These are phyloP conservation scores for Melospiza melodia DNA, from an alignment of 2,113 vertebrate species.

Conservation along the genomic window DNA sequence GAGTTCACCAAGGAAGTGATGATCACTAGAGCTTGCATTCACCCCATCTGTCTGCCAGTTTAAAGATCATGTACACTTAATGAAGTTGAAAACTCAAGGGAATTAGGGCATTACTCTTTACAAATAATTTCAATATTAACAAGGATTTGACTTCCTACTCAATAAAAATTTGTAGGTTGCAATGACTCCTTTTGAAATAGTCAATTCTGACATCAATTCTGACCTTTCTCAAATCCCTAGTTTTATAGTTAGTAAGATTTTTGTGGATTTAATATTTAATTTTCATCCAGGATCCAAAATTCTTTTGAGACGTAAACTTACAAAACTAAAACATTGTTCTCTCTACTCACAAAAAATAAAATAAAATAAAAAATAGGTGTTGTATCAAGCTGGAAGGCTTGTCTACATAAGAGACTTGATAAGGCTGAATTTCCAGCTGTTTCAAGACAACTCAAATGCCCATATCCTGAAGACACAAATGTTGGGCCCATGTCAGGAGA, in stretches of 20 bases:
- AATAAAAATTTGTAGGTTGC: neutral
- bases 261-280: neutral
- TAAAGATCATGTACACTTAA: neutral
- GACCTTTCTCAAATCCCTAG: neutral
- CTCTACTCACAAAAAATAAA: neutral
- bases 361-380: neutral
- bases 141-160: neutral
- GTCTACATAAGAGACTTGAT: neutral
- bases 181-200: neutral
- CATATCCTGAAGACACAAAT: fast-evolving
- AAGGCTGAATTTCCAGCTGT: neutral
- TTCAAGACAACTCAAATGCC: neutral
- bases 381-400: neutral
- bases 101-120: slow-evolving; percentile 13
- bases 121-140: slow-evolving; percentile 36
- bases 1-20: neutral
- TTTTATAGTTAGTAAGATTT: neutral
- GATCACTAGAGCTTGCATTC: neutral
- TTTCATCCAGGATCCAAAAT: neutral
- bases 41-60: neutral
- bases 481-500: fast-evolving
- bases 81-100: neutral
- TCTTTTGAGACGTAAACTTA: neutral
- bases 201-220: neutral
- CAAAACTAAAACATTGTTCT: neutral